These are phyloP conservation scores for Iguana delicatissima DNA, from an alignment of 2,797 vertebrate genomes.

Conservation along the genomic window DNA sequence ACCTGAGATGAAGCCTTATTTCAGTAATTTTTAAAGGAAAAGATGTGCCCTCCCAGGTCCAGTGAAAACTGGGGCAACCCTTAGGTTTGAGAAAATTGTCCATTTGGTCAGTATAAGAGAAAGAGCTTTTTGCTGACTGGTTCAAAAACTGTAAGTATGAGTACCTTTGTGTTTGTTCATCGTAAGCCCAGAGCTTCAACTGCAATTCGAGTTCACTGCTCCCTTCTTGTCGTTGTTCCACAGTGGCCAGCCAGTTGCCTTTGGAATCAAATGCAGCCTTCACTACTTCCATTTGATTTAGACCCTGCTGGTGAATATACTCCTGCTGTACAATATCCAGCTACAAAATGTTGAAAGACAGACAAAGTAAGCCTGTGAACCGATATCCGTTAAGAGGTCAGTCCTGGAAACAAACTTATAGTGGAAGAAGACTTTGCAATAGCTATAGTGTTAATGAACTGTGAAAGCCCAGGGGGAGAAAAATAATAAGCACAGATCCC, in stretches of 20 bases:
- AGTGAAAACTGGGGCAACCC: no score
- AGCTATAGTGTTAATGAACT: background rate
- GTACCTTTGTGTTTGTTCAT: constrained; percentile 91
- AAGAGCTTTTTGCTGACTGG: background rate
- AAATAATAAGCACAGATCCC: background rate
- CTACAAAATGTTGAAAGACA: constrained; percentile 76
- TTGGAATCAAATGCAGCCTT: constrained; percentile 83
- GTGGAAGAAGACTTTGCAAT: background rate
- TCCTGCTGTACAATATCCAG: constrained; percentile 96
- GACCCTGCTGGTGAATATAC: constrained; percentile 86
- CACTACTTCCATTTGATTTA: constrained; percentile 89
- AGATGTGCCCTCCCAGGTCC: no score
- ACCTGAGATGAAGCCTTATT: no score
- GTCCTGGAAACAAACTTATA: background rate
- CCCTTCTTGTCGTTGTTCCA: constrained; percentile 88
- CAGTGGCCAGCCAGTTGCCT: constrained; percentile 91
- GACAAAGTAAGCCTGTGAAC: accelerated
- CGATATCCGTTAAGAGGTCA: accelerated
- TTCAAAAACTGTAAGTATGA: background rate
- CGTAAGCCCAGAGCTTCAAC: constrained; percentile 91
- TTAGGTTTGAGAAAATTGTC: no score
- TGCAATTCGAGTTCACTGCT: constrained; percentile 83
- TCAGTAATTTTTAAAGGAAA: no score
- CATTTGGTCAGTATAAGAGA: background rate
- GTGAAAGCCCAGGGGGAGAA: background rate